phyloP scores from a whole-genome alignment of 2,888 invertebrate genomes.

The Lampropteryx suffumata region DNA sequence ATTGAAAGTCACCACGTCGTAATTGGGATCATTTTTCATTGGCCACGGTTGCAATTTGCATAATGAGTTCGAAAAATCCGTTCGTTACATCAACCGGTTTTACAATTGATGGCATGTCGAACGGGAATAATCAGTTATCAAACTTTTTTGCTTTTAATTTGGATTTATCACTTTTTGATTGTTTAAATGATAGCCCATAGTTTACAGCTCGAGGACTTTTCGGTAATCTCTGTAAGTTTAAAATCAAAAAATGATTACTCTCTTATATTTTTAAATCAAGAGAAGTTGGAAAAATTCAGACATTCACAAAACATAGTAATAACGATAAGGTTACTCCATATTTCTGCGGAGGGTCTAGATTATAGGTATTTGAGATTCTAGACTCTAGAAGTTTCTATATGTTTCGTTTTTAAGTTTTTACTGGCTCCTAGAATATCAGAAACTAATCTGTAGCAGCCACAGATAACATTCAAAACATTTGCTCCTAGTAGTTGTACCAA shows the following conservation, averaged over 20 bases:
- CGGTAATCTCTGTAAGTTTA: too few relatives aligned
- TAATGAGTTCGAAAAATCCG: constrained; percentile 57
- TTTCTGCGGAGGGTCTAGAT: too few relatives aligned
- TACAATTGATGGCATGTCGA: constrained; percentile 23
- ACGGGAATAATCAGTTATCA: constrained; percentile 18
- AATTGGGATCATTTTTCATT: constrained; percentile 48
- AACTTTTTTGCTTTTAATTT: not conserved
- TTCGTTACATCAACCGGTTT: constrained; percentile 37
- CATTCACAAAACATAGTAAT: too few relatives aligned
- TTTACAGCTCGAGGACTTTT: too few relatives aligned
- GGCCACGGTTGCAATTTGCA: constrained; percentile 47
- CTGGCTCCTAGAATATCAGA: too few relatives aligned
- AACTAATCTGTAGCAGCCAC: constrained; percentile 6
- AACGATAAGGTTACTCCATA: too few relatives aligned
- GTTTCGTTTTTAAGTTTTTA: too few relatives aligned
- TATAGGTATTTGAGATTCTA: too few relatives aligned
- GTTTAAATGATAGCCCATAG: not conserved
- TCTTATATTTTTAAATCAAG: too few relatives aligned
- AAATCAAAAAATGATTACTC: too few relatives aligned
- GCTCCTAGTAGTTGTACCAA: constrained; percentile 39
- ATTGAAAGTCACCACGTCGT: constrained; percentile 45
- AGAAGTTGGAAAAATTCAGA: too few relatives aligned
- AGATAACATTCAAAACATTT: constrained; percentile 28
- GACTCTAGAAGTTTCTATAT: too few relatives aligned
- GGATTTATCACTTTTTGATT: constrained; percentile 2